phyloP scores from a whole-genome alignment of 2,888 invertebrate species.

The Gerris lacustris region DNA sequence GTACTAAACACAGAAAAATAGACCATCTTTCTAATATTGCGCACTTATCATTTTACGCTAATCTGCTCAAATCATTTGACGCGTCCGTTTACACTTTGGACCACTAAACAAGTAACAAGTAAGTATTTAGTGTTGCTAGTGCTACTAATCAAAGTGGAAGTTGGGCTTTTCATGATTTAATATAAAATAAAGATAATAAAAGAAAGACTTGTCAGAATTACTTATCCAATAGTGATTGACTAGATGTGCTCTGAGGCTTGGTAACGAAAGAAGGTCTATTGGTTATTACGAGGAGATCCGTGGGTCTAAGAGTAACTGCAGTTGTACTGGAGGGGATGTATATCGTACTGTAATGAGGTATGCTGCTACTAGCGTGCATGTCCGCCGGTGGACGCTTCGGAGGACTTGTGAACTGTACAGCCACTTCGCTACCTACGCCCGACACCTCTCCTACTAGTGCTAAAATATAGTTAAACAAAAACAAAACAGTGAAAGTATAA shows the following conservation, averaged over 20 bases:
- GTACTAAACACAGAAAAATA: no score
- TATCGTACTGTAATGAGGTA: background rate
- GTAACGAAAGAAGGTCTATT: conserved; percentile 14
- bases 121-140: no score
- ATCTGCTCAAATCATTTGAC: no score
- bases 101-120: no score
- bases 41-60: no score
- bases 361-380: background rate
- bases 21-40: no score
- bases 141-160: no score
- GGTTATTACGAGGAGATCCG: background rate
- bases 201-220: background rate
- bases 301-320: background rate
- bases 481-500: no score
- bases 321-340: background rate
- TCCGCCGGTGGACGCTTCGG: background rate
- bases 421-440: background rate
- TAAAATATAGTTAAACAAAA: background rate
- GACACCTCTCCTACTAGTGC: background rate
- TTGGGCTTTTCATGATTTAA: no score
- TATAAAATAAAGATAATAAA: no score
- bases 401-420: background rate
- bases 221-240: conserved; percentile 5
- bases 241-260: conserved; percentile 10
- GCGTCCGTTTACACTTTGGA: no score